Base-by-base conservation (phyloP, 2,888 invertebrate species). In the Microplitis manilae region DNA sequence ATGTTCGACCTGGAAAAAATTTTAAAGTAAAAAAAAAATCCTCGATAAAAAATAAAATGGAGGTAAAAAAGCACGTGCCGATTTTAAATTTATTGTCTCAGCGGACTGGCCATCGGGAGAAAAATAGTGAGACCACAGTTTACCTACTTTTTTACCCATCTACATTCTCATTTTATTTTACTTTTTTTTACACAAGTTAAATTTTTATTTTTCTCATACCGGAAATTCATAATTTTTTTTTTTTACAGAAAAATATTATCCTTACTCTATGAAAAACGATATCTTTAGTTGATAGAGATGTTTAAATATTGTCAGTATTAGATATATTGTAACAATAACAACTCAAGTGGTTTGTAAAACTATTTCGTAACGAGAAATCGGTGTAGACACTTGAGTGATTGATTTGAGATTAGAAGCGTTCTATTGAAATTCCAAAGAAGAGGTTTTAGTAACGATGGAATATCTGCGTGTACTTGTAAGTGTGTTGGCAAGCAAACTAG, bases 1-100 rank as follows among this genome's bases (percentile, higher is more conserved):
- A 69, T 8, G 65, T 61, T 17, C 15, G 40, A 30, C 17, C 38
- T 17, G 30, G 30, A 67, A 41, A 68, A 61, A 75, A 68, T n/a
- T 15, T n/a, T 62, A 64, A n/a, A 68, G 70, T 20, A 50, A 50
- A 68, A 50, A 60, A 64, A 4, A 50, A n/a, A 62, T 17, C 13
- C 40, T 17, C 62, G 62, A 72, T 6, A 17, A 39, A 70, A 38
- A 74, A 68, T 41, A 9, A 60, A 73, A 60, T 40, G 68, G 61
- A 39, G 62, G 13, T 62, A 61, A 65, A 68, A 69, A 20, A 73
- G 76, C 74, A 71, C 77, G 77, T 72, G 67, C 80, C 79, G 81
- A 81, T 82, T 76, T 76, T 78, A 73, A 79, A 81, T 82, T 82
- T 81, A 81, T 82, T 79, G 81, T 80, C 77, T 79, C 76, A 74